Evolutionary conservation across 92 coral and sea anemone species (phyloP), one percentile per base, ranked within the genome.

Genomic region (Meandrina meandrites): DNA sequence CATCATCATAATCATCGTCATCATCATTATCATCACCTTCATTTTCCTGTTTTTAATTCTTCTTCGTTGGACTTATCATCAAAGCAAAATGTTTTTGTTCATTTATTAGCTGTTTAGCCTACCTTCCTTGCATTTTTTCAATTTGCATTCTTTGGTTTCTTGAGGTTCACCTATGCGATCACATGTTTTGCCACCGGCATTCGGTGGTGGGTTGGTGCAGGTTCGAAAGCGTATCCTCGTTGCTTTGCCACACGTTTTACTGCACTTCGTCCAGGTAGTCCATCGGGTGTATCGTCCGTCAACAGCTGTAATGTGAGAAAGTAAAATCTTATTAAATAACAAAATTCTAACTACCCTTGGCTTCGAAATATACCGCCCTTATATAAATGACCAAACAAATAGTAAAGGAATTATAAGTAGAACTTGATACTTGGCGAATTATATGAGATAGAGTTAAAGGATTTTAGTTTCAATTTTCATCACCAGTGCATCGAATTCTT

Each of bases 281-380:
- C 94, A 91, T 47, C 89, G 79, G 8, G 90, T 75, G 48, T 84
- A 91, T 22, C 86, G 90, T 0, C 94, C 94, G 68, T 88, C 88
- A 79, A 86, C 51, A 11, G 89, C 89, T 86, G 42, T 62, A 53
- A n/a, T 28, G 14, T 9, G 76, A 67, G 31, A 24, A 57, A 42
- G 42, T 8, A 62, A 66, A 27, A 28, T 3, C 9, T 27, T 27
- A 2, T 66, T 1, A 64, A 6, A 58, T 58, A 24, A 58, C 11
- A 58, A 58, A 4, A 21, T 24, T 19, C 67, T 48, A 48, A 48
- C 53, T 9, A 48, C 45, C 45, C 45, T 40, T 40, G 45, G 45
- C 45, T 2, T 40, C 45, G 53, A 48, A 48, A 48, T 48, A 48
- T 4, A 48, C 1, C 53, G 1, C 9, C 13, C 53, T 48, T n/a